These are phyloP conservation scores for Nemopilema nomurai DNA, from an alignment of 30 jellyfish, hydroid and myxozoan genomes.

Conservation along the genomic window DNA sequence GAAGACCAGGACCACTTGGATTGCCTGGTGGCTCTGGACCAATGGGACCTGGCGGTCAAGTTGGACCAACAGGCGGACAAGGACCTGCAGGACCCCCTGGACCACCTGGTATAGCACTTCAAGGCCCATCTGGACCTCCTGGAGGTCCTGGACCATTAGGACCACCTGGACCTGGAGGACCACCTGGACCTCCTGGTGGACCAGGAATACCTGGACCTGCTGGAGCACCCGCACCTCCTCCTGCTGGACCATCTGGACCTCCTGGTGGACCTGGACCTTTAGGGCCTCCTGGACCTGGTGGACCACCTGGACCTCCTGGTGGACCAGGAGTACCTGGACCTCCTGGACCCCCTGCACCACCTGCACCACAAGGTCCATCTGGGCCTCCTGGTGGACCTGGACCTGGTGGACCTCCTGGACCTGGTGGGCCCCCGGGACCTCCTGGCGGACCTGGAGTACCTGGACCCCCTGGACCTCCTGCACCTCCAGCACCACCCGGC, in stretches of 20 bases:
- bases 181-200: conserved; percentile 85
- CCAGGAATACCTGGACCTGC: conserved; percentile 86
- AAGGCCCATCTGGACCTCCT: conserved; percentile 94
- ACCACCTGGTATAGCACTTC: conserved; percentile 94
- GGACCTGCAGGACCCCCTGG: conserved; percentile 96
- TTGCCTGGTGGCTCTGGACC: conserved; percentile 94
- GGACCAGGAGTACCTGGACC: conserved; percentile 50
- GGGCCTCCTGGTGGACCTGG: conserved; percentile 95
- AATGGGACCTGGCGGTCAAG: conserved; percentile 89
- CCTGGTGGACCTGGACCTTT: conserved; percentile 99
- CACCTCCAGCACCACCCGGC: conserved; percentile 93
- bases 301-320: conserved; percentile 92
- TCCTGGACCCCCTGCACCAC: conserved; percentile 48
- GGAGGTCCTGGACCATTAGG: conserved; percentile 76
- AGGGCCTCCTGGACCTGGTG: conserved; percentile 97
- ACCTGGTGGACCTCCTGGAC: conserved; percentile 77
- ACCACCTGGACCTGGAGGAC: conserved; percentile 75
- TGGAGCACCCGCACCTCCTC: conserved; percentile 86
- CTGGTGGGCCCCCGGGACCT: conserved; percentile 85
- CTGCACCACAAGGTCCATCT: conserved; percentile 72
- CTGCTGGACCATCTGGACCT: conserved; percentile 87
- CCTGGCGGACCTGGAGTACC: conserved; percentile 93
- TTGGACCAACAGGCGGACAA: conserved; percentile 92
- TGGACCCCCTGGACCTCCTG: conserved; percentile 99
- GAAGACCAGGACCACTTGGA: conserved; percentile 90